Conservation (phyloP, 2,888 invertebrate genomes). For the Drosophila robusta region DNA sequence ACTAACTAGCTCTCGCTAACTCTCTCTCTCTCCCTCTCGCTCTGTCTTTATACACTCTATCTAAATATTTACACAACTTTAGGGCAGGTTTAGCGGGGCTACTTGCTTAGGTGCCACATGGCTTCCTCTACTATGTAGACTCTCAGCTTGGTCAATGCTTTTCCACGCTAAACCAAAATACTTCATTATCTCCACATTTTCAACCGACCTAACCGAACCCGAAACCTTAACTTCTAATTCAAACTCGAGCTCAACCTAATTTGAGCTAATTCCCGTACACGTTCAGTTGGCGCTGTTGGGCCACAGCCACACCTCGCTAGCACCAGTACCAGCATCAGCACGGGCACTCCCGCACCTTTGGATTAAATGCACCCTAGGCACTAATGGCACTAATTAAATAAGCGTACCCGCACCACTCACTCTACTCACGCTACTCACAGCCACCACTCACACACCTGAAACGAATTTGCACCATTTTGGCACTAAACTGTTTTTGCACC, state of each 20-base stretch:
- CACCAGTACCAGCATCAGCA: conserved; percentile 7
- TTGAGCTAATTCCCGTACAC: conserved; percentile 15
- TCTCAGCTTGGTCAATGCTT: conserved; percentile 35
- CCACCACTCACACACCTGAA: conserved; percentile 26
- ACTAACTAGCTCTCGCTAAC: conserved; percentile 32
- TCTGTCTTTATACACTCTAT: conserved; percentile 6
- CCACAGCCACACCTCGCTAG: conserved; percentile 7
- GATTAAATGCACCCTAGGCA: conserved; percentile 47
- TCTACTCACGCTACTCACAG: conserved; percentile 20
- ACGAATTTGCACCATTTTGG: conserved; percentile 63
- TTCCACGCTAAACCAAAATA: conserved; percentile 27
- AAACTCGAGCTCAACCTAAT: conserved; percentile 17
- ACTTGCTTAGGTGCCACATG: conserved; percentile 27
- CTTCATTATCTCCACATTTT: conserved; percentile 31
- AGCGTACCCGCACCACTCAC: conserved; percentile 35
- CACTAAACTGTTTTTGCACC: conserved; percentile 75
- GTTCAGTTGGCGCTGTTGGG: conserved; percentile 34
- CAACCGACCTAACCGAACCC: conserved; percentile 1
- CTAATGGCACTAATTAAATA: conserved; percentile 70
- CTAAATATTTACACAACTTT: conserved; percentile 8
- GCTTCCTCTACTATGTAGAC: conserved; percentile 4
- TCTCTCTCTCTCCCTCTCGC: conserved; percentile 14
- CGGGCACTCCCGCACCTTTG: conserved; percentile 13
- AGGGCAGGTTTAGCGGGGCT: conserved; percentile 35
- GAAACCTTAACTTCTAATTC: conserved; percentile 3